Evolutionary conservation across 2,797 vertebrate genomes (phyloP).

Genomic region (Karalla daura): DNA sequence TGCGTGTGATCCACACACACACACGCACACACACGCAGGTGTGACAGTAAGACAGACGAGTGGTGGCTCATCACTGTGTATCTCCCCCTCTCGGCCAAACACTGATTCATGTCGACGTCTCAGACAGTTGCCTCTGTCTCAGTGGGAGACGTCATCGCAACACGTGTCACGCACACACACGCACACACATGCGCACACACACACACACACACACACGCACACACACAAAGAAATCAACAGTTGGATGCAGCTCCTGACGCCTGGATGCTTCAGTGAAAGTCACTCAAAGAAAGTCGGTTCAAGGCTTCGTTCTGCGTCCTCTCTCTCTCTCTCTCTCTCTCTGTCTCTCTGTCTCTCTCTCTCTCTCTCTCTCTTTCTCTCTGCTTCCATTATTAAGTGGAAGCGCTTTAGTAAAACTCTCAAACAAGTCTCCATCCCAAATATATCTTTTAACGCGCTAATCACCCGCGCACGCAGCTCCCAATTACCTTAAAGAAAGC

Average conservation of each 20-base stretch:
- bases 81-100: conserved; percentile 59
- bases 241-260: conserved; percentile 5
- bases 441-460: conserved; percentile 31
- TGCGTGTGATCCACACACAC: conserved; percentile 7
- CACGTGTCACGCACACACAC: conserved; percentile 9
- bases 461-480: conserved; percentile 43
- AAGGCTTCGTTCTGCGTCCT: neutral
- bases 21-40: conserved; percentile 51
- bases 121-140: conserved; percentile 53
- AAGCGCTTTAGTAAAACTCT: conserved; percentile 24
- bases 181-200: conserved; percentile 5
- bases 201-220: conserved; percentile 7
- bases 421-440: conserved; percentile 35
- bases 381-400: conserved; percentile 15
- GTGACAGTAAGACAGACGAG: conserved; percentile 66
- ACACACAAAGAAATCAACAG: conserved; percentile 42
- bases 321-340: neutral
- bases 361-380: neutral
- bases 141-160: conserved; percentile 34
- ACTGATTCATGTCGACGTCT: conserved; percentile 67
- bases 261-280: conserved; percentile 4
- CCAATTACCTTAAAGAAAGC: conserved; percentile 54
- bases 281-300: neutral
- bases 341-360: neutral
- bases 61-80: conserved; percentile 55